Percentiles rank a stretch among this genome's conserved stretches.
Conservation (phyloP, 2,797 vertebrate species). For the Etheostoma perlongum region DNA sequence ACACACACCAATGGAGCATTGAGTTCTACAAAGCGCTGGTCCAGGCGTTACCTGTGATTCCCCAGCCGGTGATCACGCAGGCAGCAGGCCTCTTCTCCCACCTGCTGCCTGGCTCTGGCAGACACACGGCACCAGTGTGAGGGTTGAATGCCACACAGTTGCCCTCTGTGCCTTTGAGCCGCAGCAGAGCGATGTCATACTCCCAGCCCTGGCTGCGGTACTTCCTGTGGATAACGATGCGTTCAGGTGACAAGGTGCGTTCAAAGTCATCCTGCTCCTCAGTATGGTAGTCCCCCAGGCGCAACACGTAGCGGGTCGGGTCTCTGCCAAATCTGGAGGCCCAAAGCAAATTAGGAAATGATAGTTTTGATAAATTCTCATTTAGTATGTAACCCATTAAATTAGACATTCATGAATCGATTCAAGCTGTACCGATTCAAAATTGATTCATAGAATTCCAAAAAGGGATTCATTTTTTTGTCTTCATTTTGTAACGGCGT, state of each 20-base stretch:
- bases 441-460: no score
- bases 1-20: no score
- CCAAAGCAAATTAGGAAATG: not conserved
- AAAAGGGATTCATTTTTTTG: no score
- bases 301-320: conserved; percentile 85
- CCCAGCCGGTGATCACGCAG: conserved; percentile 92
- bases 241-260: conserved; percentile 85
- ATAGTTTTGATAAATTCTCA: not conserved
- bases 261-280: conserved; percentile 90
- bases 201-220: conserved; percentile 88
- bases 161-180: conserved; percentile 85
- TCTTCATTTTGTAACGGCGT: no score
- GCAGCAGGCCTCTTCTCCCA: conserved; percentile 78
- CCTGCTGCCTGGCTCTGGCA: conserved; percentile 79
- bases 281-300: conserved; percentile 90
- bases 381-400: no score
- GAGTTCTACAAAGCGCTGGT: no score
- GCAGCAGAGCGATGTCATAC: conserved; percentile 90
- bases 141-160: conserved; percentile 89
- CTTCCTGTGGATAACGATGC: conserved; percentile 87
- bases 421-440: no score
- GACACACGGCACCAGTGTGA: conserved; percentile 88
- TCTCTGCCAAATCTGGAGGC: conserved; percentile 86
- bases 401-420: no score
- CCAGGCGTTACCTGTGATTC: conserved; percentile 79